A percentile compares a stretch with the other conserved stretches of the same genome.
phyloP scores from a whole-genome alignment of 2,888 invertebrate species.

The Crossocerus cetratus region DNA sequence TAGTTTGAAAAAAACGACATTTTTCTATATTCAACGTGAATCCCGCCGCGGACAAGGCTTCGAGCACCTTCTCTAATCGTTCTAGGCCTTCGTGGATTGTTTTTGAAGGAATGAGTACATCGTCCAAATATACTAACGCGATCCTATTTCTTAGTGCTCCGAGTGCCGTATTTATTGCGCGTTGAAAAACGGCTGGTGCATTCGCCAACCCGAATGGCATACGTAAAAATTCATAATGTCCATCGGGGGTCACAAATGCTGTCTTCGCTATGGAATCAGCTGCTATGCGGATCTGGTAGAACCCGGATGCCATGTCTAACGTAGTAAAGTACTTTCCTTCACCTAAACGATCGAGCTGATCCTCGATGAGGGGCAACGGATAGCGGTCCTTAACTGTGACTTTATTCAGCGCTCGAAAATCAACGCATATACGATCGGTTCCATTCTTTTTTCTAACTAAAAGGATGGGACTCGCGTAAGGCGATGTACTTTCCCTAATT shows the following conservation, averaged over 20 bases:
- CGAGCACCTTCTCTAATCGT: background rate
- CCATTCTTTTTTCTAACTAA: constrained; percentile 20
- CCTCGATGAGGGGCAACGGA: constrained; percentile 16
- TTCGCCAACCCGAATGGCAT: background rate
- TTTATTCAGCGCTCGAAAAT: constrained; percentile 5
- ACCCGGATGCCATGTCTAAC: constrained; percentile 12
- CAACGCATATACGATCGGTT: constrained; percentile 3
- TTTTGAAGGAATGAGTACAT: constrained; percentile 12
- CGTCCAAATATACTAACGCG: constrained; percentile 13
- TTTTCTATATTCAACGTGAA: constrained; percentile 18
- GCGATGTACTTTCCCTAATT: constrained; percentile 16
- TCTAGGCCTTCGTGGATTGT: background rate
- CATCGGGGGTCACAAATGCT: constrained; percentile 7
- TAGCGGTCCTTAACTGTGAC: constrained; percentile 11
- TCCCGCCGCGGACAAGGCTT: background rate
- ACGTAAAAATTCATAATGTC: background rate
- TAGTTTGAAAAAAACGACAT: background rate
- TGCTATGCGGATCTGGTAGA: constrained; percentile 20
- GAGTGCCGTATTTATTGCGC: background rate
- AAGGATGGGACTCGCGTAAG: constrained; percentile 17
- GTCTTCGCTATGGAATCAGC: constrained; percentile 4
- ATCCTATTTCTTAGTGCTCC: background rate
- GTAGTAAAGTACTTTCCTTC: constrained; percentile 9
- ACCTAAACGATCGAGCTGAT: constrained; percentile 17
- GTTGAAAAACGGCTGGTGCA: background rate